These are phyloP conservation scores for Drosophila virilis DNA, from an alignment of 1,140 invertebrate species.

Conservation along the genomic window DNA sequence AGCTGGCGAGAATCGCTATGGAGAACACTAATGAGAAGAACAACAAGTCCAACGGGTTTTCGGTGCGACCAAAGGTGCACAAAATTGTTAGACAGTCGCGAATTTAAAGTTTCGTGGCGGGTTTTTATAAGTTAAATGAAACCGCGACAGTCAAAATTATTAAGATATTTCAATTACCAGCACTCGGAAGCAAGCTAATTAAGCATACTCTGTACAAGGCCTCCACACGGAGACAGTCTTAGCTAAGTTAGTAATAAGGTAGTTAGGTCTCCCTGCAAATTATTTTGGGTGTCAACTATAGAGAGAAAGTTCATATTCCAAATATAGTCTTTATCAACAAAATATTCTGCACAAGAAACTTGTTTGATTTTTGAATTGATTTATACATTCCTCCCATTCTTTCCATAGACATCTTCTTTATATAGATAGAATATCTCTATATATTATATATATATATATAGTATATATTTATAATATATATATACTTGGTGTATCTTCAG, in stretches of 20 bases:
- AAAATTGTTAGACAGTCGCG: slow-evolving; percentile 8
- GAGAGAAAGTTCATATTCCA: no score
- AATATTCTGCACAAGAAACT: no score
- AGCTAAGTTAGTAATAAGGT: neutral
- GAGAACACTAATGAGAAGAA: neutral
- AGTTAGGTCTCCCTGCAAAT: no score
- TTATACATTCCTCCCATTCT: no score
- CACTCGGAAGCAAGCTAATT: neutral
- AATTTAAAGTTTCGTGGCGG: slow-evolving; percentile 1
- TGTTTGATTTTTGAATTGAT: no score
- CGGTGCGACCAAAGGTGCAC: neutral
- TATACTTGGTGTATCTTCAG: no score
- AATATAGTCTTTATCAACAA: no score
- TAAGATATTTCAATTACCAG: slow-evolving; percentile 20
- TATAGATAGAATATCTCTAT: no score
- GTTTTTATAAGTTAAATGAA: slow-evolving; percentile 55
- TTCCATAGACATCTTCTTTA: no score
- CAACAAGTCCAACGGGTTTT: slow-evolving; percentile 49
- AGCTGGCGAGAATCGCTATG: slow-evolving; percentile 20
- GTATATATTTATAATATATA: no score
- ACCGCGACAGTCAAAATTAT: slow-evolving; percentile 44
- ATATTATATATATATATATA: no score
- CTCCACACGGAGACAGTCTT: neutral
- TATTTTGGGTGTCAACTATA: neutral
- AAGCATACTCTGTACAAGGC: slow-evolving; percentile 2